These are phyloP conservation scores for Sinocyclocheilus rhinocerous DNA, from an alignment of 2,113 vertebrate species.

Conservation along the genomic window DNA sequence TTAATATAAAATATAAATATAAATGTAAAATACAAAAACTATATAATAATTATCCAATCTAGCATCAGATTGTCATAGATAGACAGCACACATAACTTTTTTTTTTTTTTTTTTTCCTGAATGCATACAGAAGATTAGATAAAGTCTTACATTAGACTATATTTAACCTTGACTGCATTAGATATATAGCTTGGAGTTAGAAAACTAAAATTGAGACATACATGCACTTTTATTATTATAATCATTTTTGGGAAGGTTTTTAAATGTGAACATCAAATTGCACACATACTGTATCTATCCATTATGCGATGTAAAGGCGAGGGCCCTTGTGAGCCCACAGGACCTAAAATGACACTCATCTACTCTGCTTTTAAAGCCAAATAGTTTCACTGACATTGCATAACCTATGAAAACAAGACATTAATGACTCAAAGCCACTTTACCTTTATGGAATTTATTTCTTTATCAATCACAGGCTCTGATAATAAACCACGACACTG, in stretches of 20 bases:
- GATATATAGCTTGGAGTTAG: background rate
- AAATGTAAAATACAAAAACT: background rate
- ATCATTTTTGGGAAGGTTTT: background rate
- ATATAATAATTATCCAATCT: background rate
- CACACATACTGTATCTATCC: background rate
- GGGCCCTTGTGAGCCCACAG: conserved; percentile 42
- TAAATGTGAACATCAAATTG: background rate
- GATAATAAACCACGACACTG: background rate
- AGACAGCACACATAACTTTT: background rate
- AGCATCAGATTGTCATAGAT: background rate
- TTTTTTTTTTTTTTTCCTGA: background rate
- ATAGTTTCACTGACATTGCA: background rate
- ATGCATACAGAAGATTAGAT: background rate
- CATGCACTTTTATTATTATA: background rate
- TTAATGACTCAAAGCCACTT: background rate
- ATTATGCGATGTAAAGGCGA: background rate
- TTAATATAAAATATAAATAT: too few relatives aligned
- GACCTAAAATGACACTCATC: conserved; percentile 21
- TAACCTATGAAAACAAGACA: background rate
- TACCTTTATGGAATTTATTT: background rate
- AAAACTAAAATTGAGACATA: background rate
- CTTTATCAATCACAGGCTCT: background rate
- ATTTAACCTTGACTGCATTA: background rate
- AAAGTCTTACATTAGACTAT: background rate
- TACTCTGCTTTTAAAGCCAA: background rate